phyloP scores from a whole-genome alignment of 2,797 vertebrate species.

The Centropyge bicolor region DNA sequence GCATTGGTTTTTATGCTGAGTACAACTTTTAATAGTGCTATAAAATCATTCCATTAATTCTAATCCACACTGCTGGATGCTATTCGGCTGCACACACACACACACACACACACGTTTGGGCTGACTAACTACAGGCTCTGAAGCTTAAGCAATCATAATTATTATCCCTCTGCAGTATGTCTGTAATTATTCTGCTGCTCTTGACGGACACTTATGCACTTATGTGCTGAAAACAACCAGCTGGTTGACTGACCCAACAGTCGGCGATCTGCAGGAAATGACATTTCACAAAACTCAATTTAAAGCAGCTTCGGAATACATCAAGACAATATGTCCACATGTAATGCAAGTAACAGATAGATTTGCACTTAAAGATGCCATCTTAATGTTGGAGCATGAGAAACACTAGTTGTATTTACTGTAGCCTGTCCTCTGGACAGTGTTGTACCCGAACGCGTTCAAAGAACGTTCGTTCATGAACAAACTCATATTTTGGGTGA shows the following conservation, averaged over 20 bases:
- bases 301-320: neutral
- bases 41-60: neutral
- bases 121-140: slow-evolving; percentile 12
- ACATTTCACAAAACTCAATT: neutral
- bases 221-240: too few species aligned
- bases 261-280: neutral
- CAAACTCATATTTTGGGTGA: too few species aligned
- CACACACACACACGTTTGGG: neutral
- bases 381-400: neutral
- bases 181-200: slow-evolving; percentile 52
- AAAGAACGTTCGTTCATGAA: too few species aligned
- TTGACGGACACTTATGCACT: neutral
- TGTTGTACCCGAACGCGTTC: too few species aligned
- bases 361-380: neutral
- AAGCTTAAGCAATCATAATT: slow-evolving; percentile 45
- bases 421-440: too few species aligned
- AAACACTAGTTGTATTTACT: neutral
- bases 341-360: neutral
- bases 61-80: neutral
- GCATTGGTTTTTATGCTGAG: neutral
- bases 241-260: neutral
- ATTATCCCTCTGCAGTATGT: slow-evolving; percentile 42
- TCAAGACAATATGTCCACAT: neutral
- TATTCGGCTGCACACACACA: too few species aligned
- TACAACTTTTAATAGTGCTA: neutral